A percentile compares a stretch with the other conserved stretches of the same genome.
phyloP scores from a whole-genome alignment of 2,113 vertebrate species.

The Machaerirhynchus nigripectus region DNA sequence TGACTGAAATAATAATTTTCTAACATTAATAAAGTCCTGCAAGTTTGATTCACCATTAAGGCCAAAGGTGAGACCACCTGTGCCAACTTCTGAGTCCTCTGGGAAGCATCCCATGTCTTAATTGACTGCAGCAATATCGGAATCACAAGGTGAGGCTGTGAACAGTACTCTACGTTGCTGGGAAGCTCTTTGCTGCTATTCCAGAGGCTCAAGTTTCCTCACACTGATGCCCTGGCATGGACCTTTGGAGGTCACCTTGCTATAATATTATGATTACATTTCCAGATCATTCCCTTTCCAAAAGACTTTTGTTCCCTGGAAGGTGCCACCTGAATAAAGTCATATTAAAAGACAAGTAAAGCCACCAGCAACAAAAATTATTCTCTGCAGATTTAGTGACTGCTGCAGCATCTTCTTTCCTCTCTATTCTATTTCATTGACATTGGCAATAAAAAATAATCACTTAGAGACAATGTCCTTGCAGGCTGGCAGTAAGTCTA shows the following conservation, averaged over 20 bases:
- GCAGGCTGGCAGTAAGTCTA: conserved; percentile 29
- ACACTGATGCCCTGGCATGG: not conserved
- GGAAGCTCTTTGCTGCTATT: not conserved
- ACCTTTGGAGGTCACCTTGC: conserved; percentile 39
- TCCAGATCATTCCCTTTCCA: conserved; percentile 42
- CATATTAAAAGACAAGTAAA: conserved; percentile 41
- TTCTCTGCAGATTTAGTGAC: conserved; percentile 50
- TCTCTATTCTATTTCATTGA: conserved; percentile 43
- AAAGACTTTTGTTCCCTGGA: conserved; percentile 20
- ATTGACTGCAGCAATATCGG: not conserved
- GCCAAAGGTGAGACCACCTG: not conserved
- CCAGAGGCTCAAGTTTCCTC: conserved; percentile 37
- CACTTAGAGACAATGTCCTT: conserved; percentile 42
- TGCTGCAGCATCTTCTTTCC: conserved; percentile 28
- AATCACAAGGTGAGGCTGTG: not conserved
- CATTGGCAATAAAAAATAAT: conserved; percentile 63
- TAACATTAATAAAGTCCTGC: not conserved
- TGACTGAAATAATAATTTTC: not conserved
- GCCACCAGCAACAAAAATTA: conserved; percentile 32
- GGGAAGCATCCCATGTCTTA: not conserved
- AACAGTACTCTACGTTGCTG: not conserved
- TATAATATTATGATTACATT: conserved; percentile 30
- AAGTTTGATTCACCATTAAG: not conserved
- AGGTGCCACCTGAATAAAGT: conserved; percentile 36
- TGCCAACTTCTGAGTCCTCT: not conserved